phyloP scores from a whole-genome alignment of 1,140 invertebrate species.

The Halyomorpha halys region DNA sequence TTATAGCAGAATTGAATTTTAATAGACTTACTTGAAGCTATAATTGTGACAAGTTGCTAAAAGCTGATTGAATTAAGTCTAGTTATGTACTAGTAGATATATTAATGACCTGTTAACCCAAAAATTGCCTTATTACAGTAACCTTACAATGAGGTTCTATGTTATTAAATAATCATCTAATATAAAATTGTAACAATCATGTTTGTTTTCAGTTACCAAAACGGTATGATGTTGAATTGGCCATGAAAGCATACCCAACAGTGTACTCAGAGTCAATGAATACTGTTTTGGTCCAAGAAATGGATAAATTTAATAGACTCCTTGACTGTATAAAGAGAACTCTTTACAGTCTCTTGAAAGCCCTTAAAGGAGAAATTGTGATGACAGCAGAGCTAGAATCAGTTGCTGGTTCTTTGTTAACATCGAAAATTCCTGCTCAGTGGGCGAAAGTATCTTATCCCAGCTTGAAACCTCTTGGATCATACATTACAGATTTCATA shows the following conservation, averaged over 20 bases:
- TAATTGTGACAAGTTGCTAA: too few species aligned
- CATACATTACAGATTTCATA: constrained; percentile 76
- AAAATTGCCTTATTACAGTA: too few species aligned
- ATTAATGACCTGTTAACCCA: neutral
- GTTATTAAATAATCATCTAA: too few species aligned
- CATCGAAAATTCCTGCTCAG: constrained; percentile 62
- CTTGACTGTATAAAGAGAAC: constrained; percentile 50
- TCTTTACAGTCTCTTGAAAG: constrained; percentile 63
- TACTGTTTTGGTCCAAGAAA: constrained; percentile 84
- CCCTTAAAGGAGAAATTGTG: constrained; percentile 73
- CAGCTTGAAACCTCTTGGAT: constrained; percentile 75
- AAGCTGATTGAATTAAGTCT: too few species aligned
- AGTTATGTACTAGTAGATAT: too few species aligned
- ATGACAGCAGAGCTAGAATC: constrained; percentile 76
- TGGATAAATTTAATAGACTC: constrained; percentile 78
- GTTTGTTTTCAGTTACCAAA: constrained; percentile 43
- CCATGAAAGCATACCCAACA: constrained; percentile 62
- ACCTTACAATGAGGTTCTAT: too few species aligned
- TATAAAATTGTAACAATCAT: too few species aligned
- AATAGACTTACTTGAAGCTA: too few species aligned
- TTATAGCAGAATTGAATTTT: too few species aligned
- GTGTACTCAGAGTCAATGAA: constrained; percentile 87
- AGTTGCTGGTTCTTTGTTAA: constrained; percentile 53
- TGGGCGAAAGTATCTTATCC: constrained; percentile 82
- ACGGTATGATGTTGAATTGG: constrained; percentile 61